These are phyloP conservation scores for Clangula hyemalis DNA, from an alignment of 2,797 vertebrate species.

Conservation along the genomic window DNA sequence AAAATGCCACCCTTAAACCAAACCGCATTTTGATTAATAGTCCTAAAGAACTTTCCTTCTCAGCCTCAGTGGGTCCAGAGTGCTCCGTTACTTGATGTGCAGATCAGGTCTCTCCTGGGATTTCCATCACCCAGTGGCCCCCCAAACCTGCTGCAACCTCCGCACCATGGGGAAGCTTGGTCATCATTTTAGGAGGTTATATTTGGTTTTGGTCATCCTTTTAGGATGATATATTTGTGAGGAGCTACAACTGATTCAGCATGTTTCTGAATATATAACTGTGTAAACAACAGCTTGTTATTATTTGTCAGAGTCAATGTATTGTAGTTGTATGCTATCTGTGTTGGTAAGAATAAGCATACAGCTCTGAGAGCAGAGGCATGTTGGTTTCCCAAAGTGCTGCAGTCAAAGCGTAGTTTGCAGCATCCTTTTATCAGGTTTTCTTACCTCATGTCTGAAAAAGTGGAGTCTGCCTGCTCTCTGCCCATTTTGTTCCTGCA, in stretches of 20 bases:
- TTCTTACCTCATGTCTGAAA: background rate
- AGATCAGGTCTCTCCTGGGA: background rate
- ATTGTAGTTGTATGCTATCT: background rate
- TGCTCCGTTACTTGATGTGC: rapidly evolving
- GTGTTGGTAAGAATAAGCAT: background rate
- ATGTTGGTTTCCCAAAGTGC: background rate
- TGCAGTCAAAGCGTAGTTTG: background rate
- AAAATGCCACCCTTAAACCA: background rate
- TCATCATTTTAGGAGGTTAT: too few relatives aligned
- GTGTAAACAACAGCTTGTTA: background rate
- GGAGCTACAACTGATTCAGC: background rate
- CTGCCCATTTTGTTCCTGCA: background rate
- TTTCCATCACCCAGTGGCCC: rapidly evolving
- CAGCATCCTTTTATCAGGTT: background rate
- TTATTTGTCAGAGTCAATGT: background rate
- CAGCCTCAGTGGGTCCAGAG: background rate
- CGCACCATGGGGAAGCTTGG: background rate
- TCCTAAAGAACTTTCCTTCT: background rate
- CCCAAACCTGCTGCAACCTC: background rate
- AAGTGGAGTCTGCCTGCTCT: background rate
- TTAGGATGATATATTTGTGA: background rate
- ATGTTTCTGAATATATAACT: background rate
- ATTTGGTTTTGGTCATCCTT: background rate
- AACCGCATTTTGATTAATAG: background rate
- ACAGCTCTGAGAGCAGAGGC: background rate